These are phyloP conservation scores for Chromoteleia sp. DNA, from an alignment of 2,888 invertebrate genomes.

Conservation along the genomic window DNA sequence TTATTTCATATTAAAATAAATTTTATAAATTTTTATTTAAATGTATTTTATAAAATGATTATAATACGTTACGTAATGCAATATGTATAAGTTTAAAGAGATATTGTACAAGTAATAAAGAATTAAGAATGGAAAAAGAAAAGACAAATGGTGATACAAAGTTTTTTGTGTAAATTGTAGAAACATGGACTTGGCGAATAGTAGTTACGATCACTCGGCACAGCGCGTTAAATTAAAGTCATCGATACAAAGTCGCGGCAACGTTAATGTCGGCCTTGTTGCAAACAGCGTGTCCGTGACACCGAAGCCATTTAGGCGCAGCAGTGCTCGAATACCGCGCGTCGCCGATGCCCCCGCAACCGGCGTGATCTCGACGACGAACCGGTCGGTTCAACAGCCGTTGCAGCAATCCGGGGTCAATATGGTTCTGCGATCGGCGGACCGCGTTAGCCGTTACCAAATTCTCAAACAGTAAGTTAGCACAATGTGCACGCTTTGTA, in stretches of 20 bases:
- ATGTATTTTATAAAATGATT: too few relatives aligned
- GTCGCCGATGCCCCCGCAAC: constrained; percentile 70
- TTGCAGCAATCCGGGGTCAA: constrained; percentile 79
- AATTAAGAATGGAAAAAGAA: not conserved
- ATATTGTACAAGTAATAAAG: too few relatives aligned
- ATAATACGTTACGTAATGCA: too few relatives aligned
- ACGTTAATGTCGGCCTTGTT: constrained; percentile 71
- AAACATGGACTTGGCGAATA: constrained; percentile 79
- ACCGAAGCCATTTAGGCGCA: constrained; percentile 80
- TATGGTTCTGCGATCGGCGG: constrained; percentile 81
- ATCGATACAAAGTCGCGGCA: constrained; percentile 76
- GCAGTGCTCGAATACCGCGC: constrained; percentile 77
- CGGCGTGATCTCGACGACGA: constrained; percentile 76
- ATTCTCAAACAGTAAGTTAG: constrained; percentile 82
- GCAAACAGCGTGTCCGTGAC: constrained; percentile 73
- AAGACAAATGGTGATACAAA: not conserved
- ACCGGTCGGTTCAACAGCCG: constrained; percentile 74
- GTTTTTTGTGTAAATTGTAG: constrained; percentile 73
- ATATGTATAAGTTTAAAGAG: too few relatives aligned
- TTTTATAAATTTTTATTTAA: too few relatives aligned
- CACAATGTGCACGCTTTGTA: constrained; percentile 52
- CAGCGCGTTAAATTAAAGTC: constrained; percentile 80
- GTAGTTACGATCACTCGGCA: constrained; percentile 78
- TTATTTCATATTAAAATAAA: too few relatives aligned
- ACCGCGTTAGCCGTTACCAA: constrained; percentile 80